These are phyloP conservation scores for Octodon degus DNA, from an alignment of 2,113 vertebrate genomes.

Conservation along the genomic window DNA sequence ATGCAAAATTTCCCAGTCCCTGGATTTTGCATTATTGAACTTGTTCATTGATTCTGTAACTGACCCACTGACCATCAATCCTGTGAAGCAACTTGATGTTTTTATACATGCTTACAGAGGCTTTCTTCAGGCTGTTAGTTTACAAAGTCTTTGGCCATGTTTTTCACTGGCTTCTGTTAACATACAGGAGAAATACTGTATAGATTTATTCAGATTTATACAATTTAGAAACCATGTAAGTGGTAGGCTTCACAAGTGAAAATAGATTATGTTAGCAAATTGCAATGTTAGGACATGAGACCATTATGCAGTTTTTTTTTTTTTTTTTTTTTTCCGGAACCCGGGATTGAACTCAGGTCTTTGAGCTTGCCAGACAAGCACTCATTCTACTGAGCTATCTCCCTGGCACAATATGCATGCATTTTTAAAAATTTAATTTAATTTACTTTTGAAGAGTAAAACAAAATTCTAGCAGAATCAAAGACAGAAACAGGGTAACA, in stretches of 20 bases:
- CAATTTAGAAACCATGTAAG: not conserved
- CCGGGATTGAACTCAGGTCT: too few relatives aligned
- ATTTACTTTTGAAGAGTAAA: too few relatives aligned
- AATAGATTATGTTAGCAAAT: not conserved
- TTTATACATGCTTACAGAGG: not conserved
- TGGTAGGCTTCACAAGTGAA: not conserved
- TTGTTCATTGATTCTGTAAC: not conserved
- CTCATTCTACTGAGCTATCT: too few relatives aligned
- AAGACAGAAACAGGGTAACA: too few relatives aligned
- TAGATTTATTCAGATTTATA: not conserved
- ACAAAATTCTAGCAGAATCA: too few relatives aligned
- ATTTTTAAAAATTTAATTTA: too few relatives aligned
- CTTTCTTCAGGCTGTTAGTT: constrained; percentile 35
- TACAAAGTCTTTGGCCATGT: not conserved
- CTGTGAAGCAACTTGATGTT: not conserved
- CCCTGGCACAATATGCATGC: too few relatives aligned
- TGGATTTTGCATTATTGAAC: not conserved
- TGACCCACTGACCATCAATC: not conserved
- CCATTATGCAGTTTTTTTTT: not conserved
- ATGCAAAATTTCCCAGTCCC: not conserved
- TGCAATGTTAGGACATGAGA: not conserved
- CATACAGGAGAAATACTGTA: not conserved
- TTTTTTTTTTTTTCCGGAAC: too few relatives aligned
- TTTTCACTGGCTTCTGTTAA: not conserved
- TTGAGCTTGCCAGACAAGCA: too few relatives aligned